A percentile compares a stretch with the other conserved stretches of the same genome.
Conservation (phyloP, 2,888 invertebrate genomes). For the Erebia epiphron region DNA sequence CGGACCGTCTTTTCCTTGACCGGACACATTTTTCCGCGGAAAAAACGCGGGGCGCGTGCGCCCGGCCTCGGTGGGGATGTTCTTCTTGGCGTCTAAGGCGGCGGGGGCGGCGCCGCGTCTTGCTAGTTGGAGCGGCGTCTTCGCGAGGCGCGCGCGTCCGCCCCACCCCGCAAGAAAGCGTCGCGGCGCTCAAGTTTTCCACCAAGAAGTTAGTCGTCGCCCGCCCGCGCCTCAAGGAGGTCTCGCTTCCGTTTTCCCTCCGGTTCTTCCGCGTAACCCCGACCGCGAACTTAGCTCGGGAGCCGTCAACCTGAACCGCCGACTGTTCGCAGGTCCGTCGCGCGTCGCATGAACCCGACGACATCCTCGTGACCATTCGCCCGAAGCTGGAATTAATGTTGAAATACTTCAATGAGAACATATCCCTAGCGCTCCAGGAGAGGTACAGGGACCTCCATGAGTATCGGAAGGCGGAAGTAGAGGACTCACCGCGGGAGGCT, state of each 20-base stretch:
- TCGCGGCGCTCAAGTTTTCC: conserved; percentile 82
- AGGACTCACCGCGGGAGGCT: conserved; percentile 78
- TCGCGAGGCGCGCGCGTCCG: conserved; percentile 80
- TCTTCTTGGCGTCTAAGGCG: conserved; percentile 80
- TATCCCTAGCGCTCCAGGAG: conserved; percentile 83
- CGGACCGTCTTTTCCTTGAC: conserved; percentile 78
- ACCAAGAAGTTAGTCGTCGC: conserved; percentile 84
- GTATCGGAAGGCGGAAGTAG: conserved; percentile 79
- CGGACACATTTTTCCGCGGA: conserved; percentile 83
- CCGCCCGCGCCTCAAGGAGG: conserved; percentile 82
- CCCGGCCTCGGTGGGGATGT: conserved; percentile 79
- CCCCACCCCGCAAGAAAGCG: conserved; percentile 82
- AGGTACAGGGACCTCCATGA: conserved; percentile 83
- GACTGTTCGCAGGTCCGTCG: conserved; percentile 54
- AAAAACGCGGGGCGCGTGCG: conserved; percentile 81
- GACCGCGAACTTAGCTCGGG: conserved; percentile 30
- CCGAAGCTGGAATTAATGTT: conserved; percentile 81
- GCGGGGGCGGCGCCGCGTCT: conserved; percentile 82
- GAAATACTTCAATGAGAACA: conserved; percentile 82
- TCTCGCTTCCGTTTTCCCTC: conserved; percentile 75
- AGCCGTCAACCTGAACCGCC: conserved; percentile 29
- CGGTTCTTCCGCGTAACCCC: conserved; percentile 47
- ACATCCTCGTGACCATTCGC: conserved; percentile 66
- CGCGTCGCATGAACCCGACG: conserved; percentile 64
- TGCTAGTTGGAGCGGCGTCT: conserved; percentile 82